Evolutionary conservation across 2,797 vertebrate genomes (phyloP).

Genomic region (Fistularia tabacaria): DNA sequence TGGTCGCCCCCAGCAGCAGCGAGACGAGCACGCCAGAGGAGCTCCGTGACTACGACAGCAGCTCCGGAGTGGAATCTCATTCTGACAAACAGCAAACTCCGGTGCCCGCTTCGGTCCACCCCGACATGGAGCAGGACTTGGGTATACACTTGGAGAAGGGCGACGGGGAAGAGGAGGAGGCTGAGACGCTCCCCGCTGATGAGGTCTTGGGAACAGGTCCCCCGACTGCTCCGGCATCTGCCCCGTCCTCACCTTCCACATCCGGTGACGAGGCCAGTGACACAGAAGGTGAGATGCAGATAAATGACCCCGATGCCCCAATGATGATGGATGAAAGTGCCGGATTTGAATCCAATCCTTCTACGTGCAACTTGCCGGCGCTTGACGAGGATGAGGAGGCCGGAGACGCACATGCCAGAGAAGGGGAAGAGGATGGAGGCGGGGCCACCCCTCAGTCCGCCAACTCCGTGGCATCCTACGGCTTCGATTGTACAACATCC

Average conservation of each 20-base stretch:
- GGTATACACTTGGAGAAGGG: conserved; percentile 84
- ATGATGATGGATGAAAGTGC: conserved; percentile 49
- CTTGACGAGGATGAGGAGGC: conserved; percentile 77
- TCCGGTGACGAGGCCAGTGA: conserved; percentile 80
- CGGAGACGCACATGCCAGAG: conserved; percentile 39
- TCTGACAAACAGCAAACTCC: conserved; percentile 79
- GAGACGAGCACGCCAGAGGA: conserved; percentile 90
- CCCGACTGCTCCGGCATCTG: conserved; percentile 76
- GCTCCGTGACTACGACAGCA: conserved; percentile 88
- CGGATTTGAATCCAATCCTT: conserved; percentile 64
- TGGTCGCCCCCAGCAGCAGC: conserved; percentile 81
- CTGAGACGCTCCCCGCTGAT: conserved; percentile 80
- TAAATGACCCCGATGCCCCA: conserved; percentile 66
- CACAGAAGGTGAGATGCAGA: conserved; percentile 79
- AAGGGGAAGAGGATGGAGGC: conserved; percentile 74
- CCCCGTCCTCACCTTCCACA: conserved; percentile 75
- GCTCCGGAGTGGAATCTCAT: conserved; percentile 83
- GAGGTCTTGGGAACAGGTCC: conserved; percentile 77
- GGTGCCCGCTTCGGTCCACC: conserved; percentile 60
- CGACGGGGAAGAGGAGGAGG: conserved; percentile 80
- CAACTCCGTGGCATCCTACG: conserved; percentile 80
- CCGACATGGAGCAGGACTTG: conserved; percentile 80
- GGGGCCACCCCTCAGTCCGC: conserved; percentile 76
- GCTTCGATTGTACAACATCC: conserved; percentile 79
- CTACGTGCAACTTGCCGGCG: conserved; percentile 58